phyloP scores from a whole-genome alignment of 2,888 invertebrate species.

The Chalcis sispes region DNA sequence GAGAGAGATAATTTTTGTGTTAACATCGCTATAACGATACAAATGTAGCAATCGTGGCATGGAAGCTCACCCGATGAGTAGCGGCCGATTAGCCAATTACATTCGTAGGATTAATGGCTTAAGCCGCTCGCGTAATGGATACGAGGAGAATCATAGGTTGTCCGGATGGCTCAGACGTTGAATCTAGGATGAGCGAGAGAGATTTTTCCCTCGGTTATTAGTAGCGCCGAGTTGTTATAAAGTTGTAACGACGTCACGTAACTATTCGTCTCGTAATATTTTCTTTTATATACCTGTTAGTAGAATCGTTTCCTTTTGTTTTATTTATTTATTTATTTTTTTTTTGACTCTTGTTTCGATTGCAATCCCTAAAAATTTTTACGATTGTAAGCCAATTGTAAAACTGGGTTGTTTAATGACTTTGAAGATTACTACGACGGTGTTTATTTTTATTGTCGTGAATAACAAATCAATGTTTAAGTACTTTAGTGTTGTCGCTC shows the following conservation, averaged over 20 bases:
- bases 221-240: constrained; percentile 39
- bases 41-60: constrained; percentile 30
- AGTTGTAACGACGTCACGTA: constrained; percentile 37
- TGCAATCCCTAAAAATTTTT: too few relatives aligned
- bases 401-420: too few relatives aligned
- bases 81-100: constrained; percentile 46
- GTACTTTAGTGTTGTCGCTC: too few relatives aligned
- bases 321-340: too few relatives aligned
- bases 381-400: too few relatives aligned
- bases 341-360: too few relatives aligned
- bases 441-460: too few relatives aligned
- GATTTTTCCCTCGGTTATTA: constrained; percentile 30
- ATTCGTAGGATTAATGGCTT: constrained; percentile 41
- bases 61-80: constrained; percentile 15
- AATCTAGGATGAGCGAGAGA: background rate
- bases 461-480: too few relatives aligned
- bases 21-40: constrained; percentile 34
- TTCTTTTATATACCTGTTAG: background rate
- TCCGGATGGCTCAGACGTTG: background rate
- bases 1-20: constrained; percentile 26
- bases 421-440: too few relatives aligned
- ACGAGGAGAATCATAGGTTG: constrained; percentile 28
- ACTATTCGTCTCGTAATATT: too few relatives aligned
- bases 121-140: constrained; percentile 31
- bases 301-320: background rate